Evolutionary conservation across 1,140 invertebrate genomes (phyloP).

Genomic region (Drosophila willistoni): DNA sequence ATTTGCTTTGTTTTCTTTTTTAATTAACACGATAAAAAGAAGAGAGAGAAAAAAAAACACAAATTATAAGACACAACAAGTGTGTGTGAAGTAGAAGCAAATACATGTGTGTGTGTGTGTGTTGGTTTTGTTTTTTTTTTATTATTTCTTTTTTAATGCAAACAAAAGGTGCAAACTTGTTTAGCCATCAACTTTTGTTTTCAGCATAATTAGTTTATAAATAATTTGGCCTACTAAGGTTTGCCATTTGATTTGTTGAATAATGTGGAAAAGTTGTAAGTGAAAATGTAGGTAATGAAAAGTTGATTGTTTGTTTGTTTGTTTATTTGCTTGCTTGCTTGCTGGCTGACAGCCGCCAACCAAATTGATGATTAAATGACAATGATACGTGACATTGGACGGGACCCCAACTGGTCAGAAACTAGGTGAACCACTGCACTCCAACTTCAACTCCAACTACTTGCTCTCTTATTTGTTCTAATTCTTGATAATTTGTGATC

Average conservation of each 20-base stretch:
- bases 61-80: conserved; percentile 40
- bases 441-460: conserved; percentile 39
- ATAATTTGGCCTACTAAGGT: conserved; percentile 13
- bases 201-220: conserved; percentile 51
- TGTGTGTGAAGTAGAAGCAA: conserved; percentile 14
- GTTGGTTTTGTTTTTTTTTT: neutral
- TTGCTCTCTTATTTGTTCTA: conserved; percentile 60
- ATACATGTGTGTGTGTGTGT: neutral
- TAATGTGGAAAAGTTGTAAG: conserved; percentile 72
- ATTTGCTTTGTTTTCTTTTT: conserved; percentile 71
- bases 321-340: neutral
- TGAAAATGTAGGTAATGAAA: conserved; percentile 76
- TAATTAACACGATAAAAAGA: conserved; percentile 74
- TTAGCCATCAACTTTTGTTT: conserved; percentile 59
- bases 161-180: conserved; percentile 69
- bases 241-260: conserved; percentile 51
- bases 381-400: conserved; percentile 53
- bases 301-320: conserved; percentile 59
- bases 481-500: conserved; percentile 73
- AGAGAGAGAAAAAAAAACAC: too few species aligned
- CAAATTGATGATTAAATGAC: conserved; percentile 63
- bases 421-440: conserved; percentile 73
- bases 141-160: conserved; percentile 5
- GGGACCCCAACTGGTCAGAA: conserved; percentile 55
- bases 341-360: conserved; percentile 35